Evolutionary conservation across 2,797 vertebrate genomes (phyloP), one percentile per base, ranked within the genome.

Genomic region (Mastacembelus armatus): DNA sequence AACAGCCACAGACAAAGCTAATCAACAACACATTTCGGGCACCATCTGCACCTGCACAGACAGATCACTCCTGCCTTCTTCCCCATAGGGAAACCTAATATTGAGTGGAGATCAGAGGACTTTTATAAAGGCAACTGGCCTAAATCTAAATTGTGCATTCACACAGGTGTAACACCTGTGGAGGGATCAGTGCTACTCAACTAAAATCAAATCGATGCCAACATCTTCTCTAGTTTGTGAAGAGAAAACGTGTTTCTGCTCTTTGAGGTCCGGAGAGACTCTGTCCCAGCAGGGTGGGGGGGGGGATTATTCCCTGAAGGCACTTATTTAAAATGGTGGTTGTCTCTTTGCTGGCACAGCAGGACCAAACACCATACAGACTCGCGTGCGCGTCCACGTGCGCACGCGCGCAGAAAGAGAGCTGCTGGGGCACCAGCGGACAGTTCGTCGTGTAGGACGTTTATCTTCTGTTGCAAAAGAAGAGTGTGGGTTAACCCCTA

Each of bases 291-390:
- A 84, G 84, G 65, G 47, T 33, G 63, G 80, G 78, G 77, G 76
- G 54, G 73, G 62, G 70, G 65, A 64, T 71, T 78, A 85, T 80
- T 85, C 84, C 91, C 90, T 77, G 75, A 81, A 80, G 89, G 84
- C 71, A 33, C 80, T 85, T 84, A 68, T 90, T 90, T 90, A 91
- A 93, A 93, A 93, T 92, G 92, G 92, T 88, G 91, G 87, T 87
- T 89, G 82, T 80, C 80, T 91, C 76, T 68, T 73, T 26, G 49
- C 81, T 84, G 83, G 83, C 85, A 89, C 80, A 81, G 77, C 80
- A 70, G 80, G 78, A 80, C 77, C 35, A 43, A 74, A 70, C 70
- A 66, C 62, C 71, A 71, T 6, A 67, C 68, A 60, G 66, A 71
- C 65, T 36, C 32, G 50, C 33, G 18, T 18, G 57, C 33, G 58